phyloP scores from a whole-genome alignment of 2,113 vertebrate genomes.

The Sceloporus tristichus region DNA sequence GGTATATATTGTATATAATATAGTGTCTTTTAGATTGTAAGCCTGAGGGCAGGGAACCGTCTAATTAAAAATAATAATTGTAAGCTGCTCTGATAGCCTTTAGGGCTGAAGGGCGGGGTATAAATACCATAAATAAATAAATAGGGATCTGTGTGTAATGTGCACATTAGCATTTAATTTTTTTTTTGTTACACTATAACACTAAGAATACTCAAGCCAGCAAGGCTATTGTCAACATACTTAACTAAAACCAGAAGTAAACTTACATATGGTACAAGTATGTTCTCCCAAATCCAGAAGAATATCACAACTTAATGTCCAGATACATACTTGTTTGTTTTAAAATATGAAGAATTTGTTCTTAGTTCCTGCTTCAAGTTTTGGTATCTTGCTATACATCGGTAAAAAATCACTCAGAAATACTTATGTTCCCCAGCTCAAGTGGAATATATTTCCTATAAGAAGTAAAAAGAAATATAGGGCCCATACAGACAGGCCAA shows the following conservation, averaged over 20 bases:
- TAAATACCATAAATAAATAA: too few relatives aligned
- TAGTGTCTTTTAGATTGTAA: too few relatives aligned
- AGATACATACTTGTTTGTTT: background rate
- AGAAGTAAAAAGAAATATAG: conserved; percentile 20
- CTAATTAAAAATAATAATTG: too few relatives aligned
- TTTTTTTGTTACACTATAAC: too few relatives aligned
- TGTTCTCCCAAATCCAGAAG: background rate
- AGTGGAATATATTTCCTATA: conserved; percentile 23
- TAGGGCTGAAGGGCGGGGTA: too few relatives aligned
- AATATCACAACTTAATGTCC: background rate
- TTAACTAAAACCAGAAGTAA: background rate
- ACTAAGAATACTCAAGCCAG: too few relatives aligned
- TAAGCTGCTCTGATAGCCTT: too few relatives aligned
- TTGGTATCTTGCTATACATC: conserved; percentile 29
- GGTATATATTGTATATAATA: background rate
- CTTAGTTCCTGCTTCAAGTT: background rate
- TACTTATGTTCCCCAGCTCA: conserved; percentile 2
- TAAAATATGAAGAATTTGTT: conserved; percentile 2
- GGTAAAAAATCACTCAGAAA: background rate
- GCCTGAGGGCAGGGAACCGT: too few relatives aligned
- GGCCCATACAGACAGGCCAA: too few relatives aligned
- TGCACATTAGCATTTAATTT: too few relatives aligned
- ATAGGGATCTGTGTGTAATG: too few relatives aligned
- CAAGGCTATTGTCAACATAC: too few relatives aligned
- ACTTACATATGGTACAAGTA: background rate